Percentiles rank a stretch among this genome's conserved stretches.
Evolutionary conservation across 2,797 vertebrate species (phyloP).

Genomic region (Mallotus villosus): DNA sequence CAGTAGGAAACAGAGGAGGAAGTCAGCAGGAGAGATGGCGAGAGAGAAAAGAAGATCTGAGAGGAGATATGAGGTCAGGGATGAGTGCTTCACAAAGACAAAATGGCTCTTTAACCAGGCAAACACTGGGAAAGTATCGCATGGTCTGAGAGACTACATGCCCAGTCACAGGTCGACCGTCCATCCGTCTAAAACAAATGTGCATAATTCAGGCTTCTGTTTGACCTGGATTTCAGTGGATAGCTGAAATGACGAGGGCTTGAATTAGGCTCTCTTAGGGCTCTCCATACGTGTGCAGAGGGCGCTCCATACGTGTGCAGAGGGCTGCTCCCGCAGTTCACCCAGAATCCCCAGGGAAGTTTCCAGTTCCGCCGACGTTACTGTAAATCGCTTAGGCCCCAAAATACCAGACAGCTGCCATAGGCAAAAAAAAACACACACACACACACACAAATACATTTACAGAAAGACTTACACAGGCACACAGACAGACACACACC

Average conservation of each 20-base stretch:
- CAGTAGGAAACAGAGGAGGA: slow-evolving; percentile 22
- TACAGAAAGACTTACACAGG: slow-evolving; percentile 11
- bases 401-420: slow-evolving; percentile 73
- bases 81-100: slow-evolving; percentile 12
- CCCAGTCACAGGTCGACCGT: slow-evolving; percentile 25
- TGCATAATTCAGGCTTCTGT: slow-evolving; percentile 35
- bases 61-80: not conserved
- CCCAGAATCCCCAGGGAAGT: slow-evolving; percentile 54
- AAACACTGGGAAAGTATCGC: slow-evolving; percentile 7
- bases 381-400: slow-evolving; percentile 66
- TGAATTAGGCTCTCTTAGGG: too few relatives aligned
- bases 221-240: slow-evolving; percentile 38
- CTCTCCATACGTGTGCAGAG: slow-evolving; percentile 43
- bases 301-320: slow-evolving; percentile 41
- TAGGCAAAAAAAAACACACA: slow-evolving; percentile 30
- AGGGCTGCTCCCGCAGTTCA: not conserved
- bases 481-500: slow-evolving; percentile 30
- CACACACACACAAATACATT: not conserved
- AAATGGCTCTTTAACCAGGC: not conserved
- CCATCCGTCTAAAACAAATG: slow-evolving; percentile 40
- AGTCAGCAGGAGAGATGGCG: slow-evolving; percentile 10
- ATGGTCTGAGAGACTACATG: slow-evolving; percentile 23
- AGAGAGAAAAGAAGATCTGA: not conserved
- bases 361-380: slow-evolving; percentile 63
- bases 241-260: slow-evolving; percentile 6